A percentile compares a stretch with the other conserved stretches of the same genome.
Conservation (phyloP, 2,888 invertebrate genomes). For the Epistrophe grossulariae region DNA sequence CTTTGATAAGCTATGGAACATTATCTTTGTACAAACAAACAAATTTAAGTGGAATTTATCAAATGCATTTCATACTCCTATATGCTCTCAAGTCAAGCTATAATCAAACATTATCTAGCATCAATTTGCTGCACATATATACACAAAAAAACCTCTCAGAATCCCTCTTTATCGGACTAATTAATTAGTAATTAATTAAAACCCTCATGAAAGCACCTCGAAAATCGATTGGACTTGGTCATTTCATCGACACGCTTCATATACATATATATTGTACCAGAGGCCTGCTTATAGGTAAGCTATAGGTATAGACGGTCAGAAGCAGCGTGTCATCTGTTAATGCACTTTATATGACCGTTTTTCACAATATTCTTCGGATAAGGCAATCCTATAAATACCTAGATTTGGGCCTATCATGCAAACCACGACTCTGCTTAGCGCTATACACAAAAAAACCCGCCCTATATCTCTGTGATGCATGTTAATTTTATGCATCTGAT, state of each 20-base stretch:
- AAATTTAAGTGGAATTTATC: background rate
- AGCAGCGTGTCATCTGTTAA: slow-evolving; percentile 54
- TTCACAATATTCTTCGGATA: slow-evolving; percentile 41
- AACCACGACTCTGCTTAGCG: slow-evolving; percentile 43
- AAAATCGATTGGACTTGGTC: slow-evolving; percentile 57
- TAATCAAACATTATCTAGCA: slow-evolving; percentile 45
- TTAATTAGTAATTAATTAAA: slow-evolving; percentile 73
- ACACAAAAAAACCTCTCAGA: slow-evolving; percentile 42
- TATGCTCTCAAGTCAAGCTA: slow-evolving; percentile 24
- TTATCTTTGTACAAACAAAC: slow-evolving; percentile 7
- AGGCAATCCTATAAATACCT: background rate
- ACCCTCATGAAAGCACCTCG: slow-evolving; percentile 61
- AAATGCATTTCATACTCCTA: background rate
- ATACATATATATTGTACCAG: background rate
- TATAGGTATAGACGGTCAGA: background rate
- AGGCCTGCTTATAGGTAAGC: background rate
- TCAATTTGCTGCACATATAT: slow-evolving; percentile 24
- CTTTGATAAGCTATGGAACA: background rate
- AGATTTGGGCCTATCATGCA: background rate
- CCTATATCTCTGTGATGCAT: slow-evolving; percentile 56
- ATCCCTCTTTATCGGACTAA: slow-evolving; percentile 62
- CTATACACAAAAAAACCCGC: slow-evolving; percentile 51
- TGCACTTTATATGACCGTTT: slow-evolving; percentile 66
- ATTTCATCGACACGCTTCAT: slow-evolving; percentile 61
- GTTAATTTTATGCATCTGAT: slow-evolving; percentile 74